Evolutionary conservation across 1,140 invertebrate genomes (phyloP), one percentile per base, ranked within the genome.

Genomic region (Phenacoccus solenopsis): DNA sequence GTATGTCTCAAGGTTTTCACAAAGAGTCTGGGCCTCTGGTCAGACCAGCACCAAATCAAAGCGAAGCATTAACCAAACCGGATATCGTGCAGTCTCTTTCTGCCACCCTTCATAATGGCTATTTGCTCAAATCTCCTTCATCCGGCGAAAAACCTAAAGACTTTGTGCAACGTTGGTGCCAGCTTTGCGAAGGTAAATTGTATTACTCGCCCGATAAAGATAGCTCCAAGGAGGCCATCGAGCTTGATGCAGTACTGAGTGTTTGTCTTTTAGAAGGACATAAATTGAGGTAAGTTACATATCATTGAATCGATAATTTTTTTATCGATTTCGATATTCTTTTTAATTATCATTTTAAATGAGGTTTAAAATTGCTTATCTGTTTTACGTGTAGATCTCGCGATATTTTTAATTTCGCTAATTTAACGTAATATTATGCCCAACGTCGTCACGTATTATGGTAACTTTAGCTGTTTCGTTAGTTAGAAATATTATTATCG

Each of bases 211-310:
- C 79, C 9, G 83, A 85, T 73, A 83, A 83, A 73, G 80, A 82
- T 69, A 78, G 79, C 0, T 72, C 78, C 20, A 85, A 85, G 73
- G 86, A 87, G 76, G 75, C 80, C 38, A 82, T 87, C 74, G 76
- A 82, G 7, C 76, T 86, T 35, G 79, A 84, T 7, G 77, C 75
- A 30, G 81, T 86, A 20, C 79, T 86, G 3, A 87, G 85, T 72
- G 75, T 88, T 70, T 85, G 86, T 77, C 79, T 84, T 70, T 78
- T 87, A 27, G 81, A 82, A 74, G 85, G 87, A 74, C 80, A 81
- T 68, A 86, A 86, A 76, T 81, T 80, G 24, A 84, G 80, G 69
- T 82, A 81, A 70, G 81, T 32, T 32, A 32, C 30, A 13, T 32
- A 32, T 32, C n/a, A n/a, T n/a, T n/a, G n/a, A n/a, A n/a, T n/a